Conservation (phyloP, 2,888 invertebrate genomes). For the Lepidonotus clava region DNA sequence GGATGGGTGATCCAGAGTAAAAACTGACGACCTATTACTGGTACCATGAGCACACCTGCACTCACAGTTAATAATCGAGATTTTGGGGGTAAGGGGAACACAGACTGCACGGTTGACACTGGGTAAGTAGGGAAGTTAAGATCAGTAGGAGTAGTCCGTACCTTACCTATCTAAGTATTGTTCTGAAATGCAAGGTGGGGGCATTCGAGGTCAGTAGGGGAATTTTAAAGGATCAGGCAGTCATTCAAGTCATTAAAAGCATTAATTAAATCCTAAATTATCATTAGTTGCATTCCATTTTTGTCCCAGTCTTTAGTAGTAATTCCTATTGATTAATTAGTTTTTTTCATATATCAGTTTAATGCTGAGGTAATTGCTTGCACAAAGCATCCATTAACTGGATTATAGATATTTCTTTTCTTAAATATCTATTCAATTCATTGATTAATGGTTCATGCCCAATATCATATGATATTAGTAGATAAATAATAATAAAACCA, state of each 20-base stretch:
- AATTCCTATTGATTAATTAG: not conserved
- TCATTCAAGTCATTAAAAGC: constrained; percentile 24
- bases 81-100: not conserved
- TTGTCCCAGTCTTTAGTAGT: not conserved
- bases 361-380: too few species aligned
- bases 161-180: constrained; percentile 58
- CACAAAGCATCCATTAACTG: too few species aligned
- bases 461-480: too few species aligned
- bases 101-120: not conserved
- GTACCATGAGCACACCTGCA: too few species aligned
- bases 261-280: not conserved
- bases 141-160: constrained; percentile 2
- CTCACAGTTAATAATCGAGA: not conserved
- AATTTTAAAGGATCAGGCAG: not conserved
- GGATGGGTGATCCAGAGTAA: too few species aligned
- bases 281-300: constrained; percentile 19
- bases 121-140: constrained; percentile 1
- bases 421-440: too few species aligned
- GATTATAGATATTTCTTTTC: too few species aligned
- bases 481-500: not conserved
- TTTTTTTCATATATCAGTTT: too few species aligned
- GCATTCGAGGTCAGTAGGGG: not conserved
- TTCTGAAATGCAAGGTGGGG: constrained; percentile 56
- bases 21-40: too few species aligned
- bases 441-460: too few species aligned